A percentile compares a stretch with the other conserved stretches of the same genome.
These are phyloP conservation scores for Anoplius nigerrimus DNA, from an alignment of 2,888 invertebrate species.

Conservation along the genomic window DNA sequence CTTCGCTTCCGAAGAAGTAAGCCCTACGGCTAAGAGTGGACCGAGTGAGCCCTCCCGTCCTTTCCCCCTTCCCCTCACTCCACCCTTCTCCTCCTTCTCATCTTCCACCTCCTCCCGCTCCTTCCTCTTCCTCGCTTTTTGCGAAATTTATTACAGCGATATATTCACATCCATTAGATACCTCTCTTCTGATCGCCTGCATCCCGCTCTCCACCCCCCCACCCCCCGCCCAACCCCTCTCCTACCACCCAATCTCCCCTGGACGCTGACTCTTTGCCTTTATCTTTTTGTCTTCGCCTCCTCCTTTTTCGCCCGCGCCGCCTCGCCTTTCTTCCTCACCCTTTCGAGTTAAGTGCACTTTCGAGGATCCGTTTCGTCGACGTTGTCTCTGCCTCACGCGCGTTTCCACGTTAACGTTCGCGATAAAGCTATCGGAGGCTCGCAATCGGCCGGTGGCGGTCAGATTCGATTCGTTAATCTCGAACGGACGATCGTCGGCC, in stretches of 20 bases:
- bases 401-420: no score
- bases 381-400: no score
- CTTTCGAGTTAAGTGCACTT: background rate
- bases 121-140: conserved; percentile 63
- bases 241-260: background rate
- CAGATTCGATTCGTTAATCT: no score
- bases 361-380: background rate
- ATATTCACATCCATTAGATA: conserved; percentile 75
- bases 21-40: conserved; percentile 52
- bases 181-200: conserved; percentile 63
- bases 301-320: background rate
- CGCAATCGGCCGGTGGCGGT: no score
- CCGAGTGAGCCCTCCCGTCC: conserved; percentile 19
- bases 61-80: conserved; percentile 18
- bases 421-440: no score
- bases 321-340: background rate
- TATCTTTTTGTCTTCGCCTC: no score
- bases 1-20: conserved; percentile 51
- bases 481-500: no score
- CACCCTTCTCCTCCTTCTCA: conserved; percentile 50
- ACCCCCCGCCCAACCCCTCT: background rate
- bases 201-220: conserved; percentile 26
- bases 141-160: conserved; percentile 74
- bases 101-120: conserved; percentile 55
- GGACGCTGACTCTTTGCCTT: conserved; percentile 6